Evolutionary conservation across 92 coral and sea anemone genomes (phyloP).

Genomic region (Epizoanthus rinbou): DNA sequence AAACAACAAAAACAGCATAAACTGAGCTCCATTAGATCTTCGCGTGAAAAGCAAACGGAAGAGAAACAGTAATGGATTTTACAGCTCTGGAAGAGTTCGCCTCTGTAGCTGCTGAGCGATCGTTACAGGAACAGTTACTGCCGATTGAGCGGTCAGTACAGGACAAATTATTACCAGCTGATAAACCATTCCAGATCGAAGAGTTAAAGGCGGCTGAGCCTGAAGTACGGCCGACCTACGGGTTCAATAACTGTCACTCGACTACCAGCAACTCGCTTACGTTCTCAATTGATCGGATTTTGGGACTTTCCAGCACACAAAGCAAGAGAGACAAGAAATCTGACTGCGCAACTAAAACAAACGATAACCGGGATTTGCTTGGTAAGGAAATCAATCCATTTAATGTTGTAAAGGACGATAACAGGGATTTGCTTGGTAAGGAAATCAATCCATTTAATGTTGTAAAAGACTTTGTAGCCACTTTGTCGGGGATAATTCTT

Average conservation of each 20-base stretch:
- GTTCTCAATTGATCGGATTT: slow-evolving; percentile 2
- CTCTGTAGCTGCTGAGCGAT: neutral
- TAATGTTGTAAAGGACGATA: too few relatives aligned
- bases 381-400: neutral
- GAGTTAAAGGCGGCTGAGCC: neutral
- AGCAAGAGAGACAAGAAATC: neutral
- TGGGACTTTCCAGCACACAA: neutral
- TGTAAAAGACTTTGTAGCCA: too few relatives aligned
- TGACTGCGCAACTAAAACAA: neutral
- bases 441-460: neutral
- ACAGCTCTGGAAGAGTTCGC: neutral
- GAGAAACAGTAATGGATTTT: neutral
- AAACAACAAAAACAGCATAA: neutral
- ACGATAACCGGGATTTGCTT: neutral
- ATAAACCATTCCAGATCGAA: neutral
- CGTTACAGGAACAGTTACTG: neutral
- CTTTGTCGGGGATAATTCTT: too few relatives aligned
- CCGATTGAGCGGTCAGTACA: neutral
- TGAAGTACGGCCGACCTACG: neutral
- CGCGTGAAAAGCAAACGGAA: neutral
- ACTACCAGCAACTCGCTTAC: neutral
- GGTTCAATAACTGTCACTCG: neutral
- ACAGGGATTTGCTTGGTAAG: neutral
- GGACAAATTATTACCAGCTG: neutral
- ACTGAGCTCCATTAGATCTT: neutral